Conservation (phyloP, 2,797 vertebrate genomes). For the Champsocephalus gunnari region DNA sequence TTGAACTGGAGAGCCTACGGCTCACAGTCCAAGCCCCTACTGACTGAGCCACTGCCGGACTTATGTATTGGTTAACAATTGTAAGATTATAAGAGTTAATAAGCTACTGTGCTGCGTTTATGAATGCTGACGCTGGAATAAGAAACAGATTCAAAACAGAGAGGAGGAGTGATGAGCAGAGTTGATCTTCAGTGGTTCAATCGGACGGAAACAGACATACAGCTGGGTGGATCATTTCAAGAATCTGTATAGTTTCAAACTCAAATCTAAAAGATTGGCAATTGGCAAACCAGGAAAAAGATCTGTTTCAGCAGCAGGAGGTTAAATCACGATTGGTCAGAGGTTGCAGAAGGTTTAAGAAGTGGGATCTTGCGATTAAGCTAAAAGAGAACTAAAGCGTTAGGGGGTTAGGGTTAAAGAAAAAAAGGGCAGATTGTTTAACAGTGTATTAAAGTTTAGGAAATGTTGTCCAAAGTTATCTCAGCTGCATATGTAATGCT, state of each 20-base stretch:
- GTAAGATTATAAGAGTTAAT: not conserved
- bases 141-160: conserved; percentile 22
- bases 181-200: not conserved
- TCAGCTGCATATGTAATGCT: conserved; percentile 28
- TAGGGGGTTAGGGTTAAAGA: not conserved
- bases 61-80: not conserved
- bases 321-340: not conserved
- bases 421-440: not conserved
- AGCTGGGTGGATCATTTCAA: not conserved
- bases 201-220: not conserved
- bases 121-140: conserved; percentile 18
- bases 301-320: not conserved
- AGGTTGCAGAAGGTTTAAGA: not conserved
- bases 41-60: no score
- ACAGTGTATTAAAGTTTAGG: conserved; percentile 1
- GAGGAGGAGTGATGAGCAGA: conserved; percentile 49
- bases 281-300: not conserved
- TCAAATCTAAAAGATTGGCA: not conserved
- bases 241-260: not conserved
- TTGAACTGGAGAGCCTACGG: no score
- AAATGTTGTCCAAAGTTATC: conserved; percentile 53
- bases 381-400: not conserved
- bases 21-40: no score
- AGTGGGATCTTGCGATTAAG: not conserved
- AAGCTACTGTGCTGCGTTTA: conserved; percentile 25